phyloP scores from a whole-genome alignment of 2,888 invertebrate genomes.

The Esperia sulphurella region DNA sequence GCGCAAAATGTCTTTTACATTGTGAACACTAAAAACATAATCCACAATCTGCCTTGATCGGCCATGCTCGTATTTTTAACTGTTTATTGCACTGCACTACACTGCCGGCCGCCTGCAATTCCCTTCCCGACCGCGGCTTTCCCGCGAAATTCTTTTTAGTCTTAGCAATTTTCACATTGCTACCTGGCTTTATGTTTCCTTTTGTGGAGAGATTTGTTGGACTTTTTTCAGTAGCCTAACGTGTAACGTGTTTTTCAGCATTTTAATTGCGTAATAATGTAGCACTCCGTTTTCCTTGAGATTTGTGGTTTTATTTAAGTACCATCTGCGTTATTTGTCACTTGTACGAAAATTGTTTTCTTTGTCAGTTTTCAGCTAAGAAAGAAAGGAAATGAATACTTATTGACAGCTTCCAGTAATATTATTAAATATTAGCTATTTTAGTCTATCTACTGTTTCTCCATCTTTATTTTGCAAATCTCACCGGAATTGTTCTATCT shows the following conservation, averaged over 20 bases:
- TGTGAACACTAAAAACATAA: constrained; percentile 47
- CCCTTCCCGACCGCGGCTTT: constrained; percentile 26
- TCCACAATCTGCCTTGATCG: constrained; percentile 56
- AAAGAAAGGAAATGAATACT: no score
- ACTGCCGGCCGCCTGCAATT: constrained; percentile 21
- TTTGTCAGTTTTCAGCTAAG: no score
- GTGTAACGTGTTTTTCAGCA: constrained; percentile 30
- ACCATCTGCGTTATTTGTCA: not conserved
- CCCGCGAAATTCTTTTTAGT: constrained; percentile 44
- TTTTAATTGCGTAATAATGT: constrained; percentile 53
- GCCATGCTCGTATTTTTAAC: constrained; percentile 57
- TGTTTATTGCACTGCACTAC: constrained; percentile 61
- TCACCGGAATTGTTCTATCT: no score
- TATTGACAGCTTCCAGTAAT: no score
- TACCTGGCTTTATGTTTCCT: constrained; percentile 61
- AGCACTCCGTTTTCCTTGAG: not conserved
- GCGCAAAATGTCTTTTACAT: not conserved
- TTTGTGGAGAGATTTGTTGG: constrained; percentile 61
- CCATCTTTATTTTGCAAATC: no score
- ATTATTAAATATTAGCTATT: no score
- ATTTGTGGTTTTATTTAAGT: not conserved
- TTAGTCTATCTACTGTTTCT: no score
- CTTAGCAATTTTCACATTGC: constrained; percentile 57
- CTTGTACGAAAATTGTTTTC: no score
- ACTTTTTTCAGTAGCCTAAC: constrained; percentile 36